Conservation (phyloP, 1,140 invertebrate genomes). For the Plectrocnemia conspersa region DNA sequence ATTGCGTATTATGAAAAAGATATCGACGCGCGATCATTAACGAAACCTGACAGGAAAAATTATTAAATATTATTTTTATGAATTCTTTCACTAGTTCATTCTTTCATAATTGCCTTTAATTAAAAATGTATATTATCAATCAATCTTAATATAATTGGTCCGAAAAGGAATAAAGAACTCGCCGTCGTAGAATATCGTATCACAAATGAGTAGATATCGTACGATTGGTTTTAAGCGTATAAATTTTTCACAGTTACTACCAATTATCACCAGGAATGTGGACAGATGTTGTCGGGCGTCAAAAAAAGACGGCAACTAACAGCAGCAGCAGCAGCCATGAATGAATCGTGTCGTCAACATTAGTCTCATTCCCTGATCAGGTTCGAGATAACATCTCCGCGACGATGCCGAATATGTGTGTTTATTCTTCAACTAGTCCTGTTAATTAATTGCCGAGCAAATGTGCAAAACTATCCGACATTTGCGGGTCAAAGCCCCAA, state of each 20-base stretch:
- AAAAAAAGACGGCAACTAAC: too few relatives aligned
- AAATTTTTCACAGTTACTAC: neutral
- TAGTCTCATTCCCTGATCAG: neutral
- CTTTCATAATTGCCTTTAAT: too few relatives aligned
- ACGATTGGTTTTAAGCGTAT: neutral
- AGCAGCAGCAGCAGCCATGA: neutral
- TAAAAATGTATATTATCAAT: neutral
- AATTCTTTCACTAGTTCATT: too few relatives aligned
- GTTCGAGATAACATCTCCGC: neutral
- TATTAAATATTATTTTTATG: neutral
- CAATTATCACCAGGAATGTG: neutral
- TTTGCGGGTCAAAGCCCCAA: constrained; percentile 18
- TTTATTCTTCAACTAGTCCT: constrained; percentile 8
- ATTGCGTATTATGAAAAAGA: too few relatives aligned
- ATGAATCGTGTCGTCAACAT: neutral
- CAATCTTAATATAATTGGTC: neutral
- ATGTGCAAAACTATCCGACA: constrained; percentile 11
- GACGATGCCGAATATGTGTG: neutral
- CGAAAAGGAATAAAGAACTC: too few relatives aligned
- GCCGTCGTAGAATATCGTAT: too few relatives aligned
- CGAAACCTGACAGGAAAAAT: neutral
- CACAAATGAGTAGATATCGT: too few relatives aligned
- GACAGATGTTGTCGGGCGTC: constrained; percentile 1
- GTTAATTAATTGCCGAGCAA: constrained; percentile 10
- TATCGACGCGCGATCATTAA: neutral